Conservation (phyloP, 2,888 invertebrate species). For the Parthenolecanium corni region DNA sequence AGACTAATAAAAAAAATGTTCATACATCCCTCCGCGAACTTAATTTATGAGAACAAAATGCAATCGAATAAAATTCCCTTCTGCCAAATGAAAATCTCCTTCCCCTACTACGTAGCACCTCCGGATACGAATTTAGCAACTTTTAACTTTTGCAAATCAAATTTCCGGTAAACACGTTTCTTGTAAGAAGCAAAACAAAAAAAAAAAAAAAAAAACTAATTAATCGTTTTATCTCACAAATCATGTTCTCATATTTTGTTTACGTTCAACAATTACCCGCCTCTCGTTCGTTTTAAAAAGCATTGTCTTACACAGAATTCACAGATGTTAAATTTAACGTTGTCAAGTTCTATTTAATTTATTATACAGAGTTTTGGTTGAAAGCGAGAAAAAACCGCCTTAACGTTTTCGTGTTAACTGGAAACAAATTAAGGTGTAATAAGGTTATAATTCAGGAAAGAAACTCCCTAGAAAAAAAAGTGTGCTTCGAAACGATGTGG, state of each 20-base stretch:
- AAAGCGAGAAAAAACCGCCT: background rate
- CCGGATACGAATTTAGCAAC: too few species aligned
- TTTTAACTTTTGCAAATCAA: too few species aligned
- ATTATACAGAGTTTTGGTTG: conserved; percentile 3
- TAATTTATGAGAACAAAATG: too few species aligned
- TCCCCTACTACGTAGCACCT: too few species aligned
- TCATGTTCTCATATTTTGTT: background rate
- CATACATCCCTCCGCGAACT: too few species aligned
- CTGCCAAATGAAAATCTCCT: too few species aligned
- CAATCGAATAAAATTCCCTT: too few species aligned
- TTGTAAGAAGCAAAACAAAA: too few species aligned
- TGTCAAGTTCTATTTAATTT: conserved; percentile 21
- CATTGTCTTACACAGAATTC: conserved; percentile 17
- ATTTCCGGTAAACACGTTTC: too few species aligned
- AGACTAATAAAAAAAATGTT: too few species aligned
- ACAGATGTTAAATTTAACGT: conserved; percentile 25
- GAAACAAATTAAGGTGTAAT: conserved; percentile 27
- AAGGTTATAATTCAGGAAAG: conserved; percentile 19
- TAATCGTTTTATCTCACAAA: background rate
- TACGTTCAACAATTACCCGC: background rate
- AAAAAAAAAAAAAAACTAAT: background rate
- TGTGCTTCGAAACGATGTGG: conserved; percentile 14
- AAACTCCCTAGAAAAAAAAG: conserved; percentile 11
- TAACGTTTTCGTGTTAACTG: conserved; percentile 24
- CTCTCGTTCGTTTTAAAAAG: conserved; percentile 8